phyloP scores from a whole-genome alignment of 2,888 invertebrate genomes.

The Acholoe squamosa region DNA sequence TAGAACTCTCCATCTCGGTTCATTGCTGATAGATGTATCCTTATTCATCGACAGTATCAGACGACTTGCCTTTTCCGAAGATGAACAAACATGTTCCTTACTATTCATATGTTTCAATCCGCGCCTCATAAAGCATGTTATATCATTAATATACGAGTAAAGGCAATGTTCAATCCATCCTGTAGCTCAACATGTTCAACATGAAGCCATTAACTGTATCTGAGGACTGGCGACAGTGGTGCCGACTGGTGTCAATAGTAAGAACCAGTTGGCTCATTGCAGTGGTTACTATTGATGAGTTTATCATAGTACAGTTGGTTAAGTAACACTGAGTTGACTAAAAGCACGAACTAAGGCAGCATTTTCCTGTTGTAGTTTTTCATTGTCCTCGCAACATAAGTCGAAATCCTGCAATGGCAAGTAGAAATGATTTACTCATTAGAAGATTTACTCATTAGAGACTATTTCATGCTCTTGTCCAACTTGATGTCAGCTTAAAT shows the following conservation, averaged over 20 bases:
- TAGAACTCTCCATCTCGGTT: not conserved
- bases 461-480: no score
- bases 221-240: not conserved
- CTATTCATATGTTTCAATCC: conserved; percentile 7
- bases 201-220: not conserved
- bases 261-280: not conserved
- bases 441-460: no score
- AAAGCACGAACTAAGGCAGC: conserved; percentile 56
- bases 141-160: not conserved
- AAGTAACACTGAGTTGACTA: conserved; percentile 39
- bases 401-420: conserved; percentile 50
- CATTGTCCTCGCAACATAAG: conserved; percentile 57
- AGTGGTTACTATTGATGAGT: not conserved
- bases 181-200: not conserved
- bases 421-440: not conserved
- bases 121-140: not conserved
- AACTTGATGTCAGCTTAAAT: no score
- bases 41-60: not conserved
- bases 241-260: not conserved
- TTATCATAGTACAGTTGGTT: not conserved
- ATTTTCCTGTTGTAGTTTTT: conserved; percentile 59
- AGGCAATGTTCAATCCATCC: not conserved
- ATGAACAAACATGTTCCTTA: not conserved
- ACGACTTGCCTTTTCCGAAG: not conserved
- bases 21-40: not conserved